These are phyloP conservation scores for Nematopogon swammerdamellus DNA, from an alignment of 2,888 invertebrate genomes.

Conservation along the genomic window DNA sequence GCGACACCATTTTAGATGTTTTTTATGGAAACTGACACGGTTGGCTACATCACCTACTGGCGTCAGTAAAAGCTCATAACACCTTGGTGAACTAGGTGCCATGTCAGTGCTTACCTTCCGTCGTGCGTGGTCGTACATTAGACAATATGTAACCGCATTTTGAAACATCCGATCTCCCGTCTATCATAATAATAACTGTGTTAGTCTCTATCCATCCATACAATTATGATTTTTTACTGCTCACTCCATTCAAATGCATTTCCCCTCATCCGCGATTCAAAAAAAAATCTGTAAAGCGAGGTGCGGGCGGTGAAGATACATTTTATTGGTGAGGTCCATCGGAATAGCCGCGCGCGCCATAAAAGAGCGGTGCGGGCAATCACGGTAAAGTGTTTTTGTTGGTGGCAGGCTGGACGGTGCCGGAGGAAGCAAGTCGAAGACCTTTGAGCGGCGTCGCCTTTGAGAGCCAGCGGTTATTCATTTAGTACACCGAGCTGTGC, in stretches of 20 bases:
- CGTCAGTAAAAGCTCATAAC: too few relatives aligned
- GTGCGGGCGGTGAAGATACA: neutral
- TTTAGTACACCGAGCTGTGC: too few relatives aligned
- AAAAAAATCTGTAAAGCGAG: neutral
- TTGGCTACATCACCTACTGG: too few relatives aligned
- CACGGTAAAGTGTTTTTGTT: neutral
- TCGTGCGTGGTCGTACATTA: too few relatives aligned
- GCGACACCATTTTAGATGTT: too few relatives aligned
- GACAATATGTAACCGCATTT: too few relatives aligned
- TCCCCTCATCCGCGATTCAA: neutral
- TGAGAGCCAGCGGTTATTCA: neutral
- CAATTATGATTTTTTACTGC: neutral
- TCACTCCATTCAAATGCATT: neutral
- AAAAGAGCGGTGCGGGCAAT: neutral
- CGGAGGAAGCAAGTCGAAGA: neutral
- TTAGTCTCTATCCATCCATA: neutral
- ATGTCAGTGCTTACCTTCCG: too few relatives aligned
- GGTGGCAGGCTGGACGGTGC: neutral
- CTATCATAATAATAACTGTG: neutral
- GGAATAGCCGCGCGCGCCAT: neutral
- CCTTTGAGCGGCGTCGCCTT: neutral
- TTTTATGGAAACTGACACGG: too few relatives aligned
- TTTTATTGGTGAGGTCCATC: neutral
- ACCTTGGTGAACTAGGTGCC: too few relatives aligned
- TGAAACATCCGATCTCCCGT: too few relatives aligned